Evolutionary conservation across 30 jellyfish, hydroid and myxozoan species (phyloP), one percentile per base, ranked within the genome.

Genomic region (Aurelia coerulea): DNA sequence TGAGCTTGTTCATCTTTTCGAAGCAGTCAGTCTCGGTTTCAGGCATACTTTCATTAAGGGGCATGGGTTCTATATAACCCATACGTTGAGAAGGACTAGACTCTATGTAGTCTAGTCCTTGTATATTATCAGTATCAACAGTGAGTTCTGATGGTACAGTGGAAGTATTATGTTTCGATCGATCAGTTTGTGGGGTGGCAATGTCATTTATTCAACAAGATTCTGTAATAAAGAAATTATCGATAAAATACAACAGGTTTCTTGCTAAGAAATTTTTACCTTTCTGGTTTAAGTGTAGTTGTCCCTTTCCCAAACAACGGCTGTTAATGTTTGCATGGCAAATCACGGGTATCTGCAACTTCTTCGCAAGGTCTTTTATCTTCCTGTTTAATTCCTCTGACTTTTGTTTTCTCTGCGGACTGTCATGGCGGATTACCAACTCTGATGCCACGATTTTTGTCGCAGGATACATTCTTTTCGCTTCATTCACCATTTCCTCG

Each of bases 41-140:
- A 41, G 79, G 59, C 79, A 68, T 58, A 68, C 62, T 68, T 68
- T 68, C 79, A 68, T 15, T 68, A 68, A 41, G 58, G 62, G 79
- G 59, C 35, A 65, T 68, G 79, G 79, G 17, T 19, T n/a, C 42
- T 32, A 10, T 41, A 17, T 65, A 16, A 65, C 79, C 56, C 49
- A 65, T 34, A 35, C 74, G 10, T 65, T 18, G 74, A 18, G 74
- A 65, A 65, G 74, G 33, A 18, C 74, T 11, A 65, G 74, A 65
- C 33, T 65, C 74, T 59, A 65, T 65, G 35, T 65, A 65, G 74
- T 65, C 74, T 65, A 65, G 49, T 9, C 32, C 35, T 1, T 65
- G 74, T 65, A 18, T 65, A 42, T 65, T 42, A 65, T 35, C 74
- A 65, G 74, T 65, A 65, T 65, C 5, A 37, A 37, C 49, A 37